Conservation (phyloP, 2,888 invertebrate species). For the Ormyrus labotus region DNA sequence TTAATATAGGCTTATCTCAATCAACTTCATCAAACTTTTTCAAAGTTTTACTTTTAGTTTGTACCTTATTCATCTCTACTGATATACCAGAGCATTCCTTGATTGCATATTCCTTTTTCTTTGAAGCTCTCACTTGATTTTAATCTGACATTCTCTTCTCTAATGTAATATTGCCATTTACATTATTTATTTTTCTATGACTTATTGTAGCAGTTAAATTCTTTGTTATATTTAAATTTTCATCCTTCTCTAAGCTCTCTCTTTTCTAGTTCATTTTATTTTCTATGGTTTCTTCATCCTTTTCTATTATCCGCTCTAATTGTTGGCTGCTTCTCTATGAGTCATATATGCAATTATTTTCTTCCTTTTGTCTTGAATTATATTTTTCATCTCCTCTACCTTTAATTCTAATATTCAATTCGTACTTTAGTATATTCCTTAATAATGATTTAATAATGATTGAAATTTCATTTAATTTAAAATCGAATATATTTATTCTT, state of each 20-base stretch:
- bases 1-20: constrained; percentile 57
- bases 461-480: background rate
- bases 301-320: too few species aligned
- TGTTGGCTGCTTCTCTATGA: too few species aligned
- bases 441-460: background rate
- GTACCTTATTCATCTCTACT: constrained; percentile 57
- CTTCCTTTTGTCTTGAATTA: too few species aligned
- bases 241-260: background rate
- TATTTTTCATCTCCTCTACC: background rate
- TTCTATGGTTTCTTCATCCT: too few species aligned
- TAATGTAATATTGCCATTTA: too few species aligned
- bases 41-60: constrained; percentile 51
- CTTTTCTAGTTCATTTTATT: too few species aligned
- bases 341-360: too few species aligned
- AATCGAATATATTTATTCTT: background rate
- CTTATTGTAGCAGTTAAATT: too few species aligned
- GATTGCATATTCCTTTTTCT: constrained; percentile 20
- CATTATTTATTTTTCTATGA: too few species aligned
- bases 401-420: constrained; percentile 1
- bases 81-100: constrained; percentile 61
- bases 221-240: background rate
- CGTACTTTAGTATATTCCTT: background rate
- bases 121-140: too few species aligned
- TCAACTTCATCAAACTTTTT: constrained; percentile 32
- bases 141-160: too few species aligned